Evolutionary conservation across 2,888 invertebrate species (phyloP).

Genomic region (Chrysodeixis includens): DNA sequence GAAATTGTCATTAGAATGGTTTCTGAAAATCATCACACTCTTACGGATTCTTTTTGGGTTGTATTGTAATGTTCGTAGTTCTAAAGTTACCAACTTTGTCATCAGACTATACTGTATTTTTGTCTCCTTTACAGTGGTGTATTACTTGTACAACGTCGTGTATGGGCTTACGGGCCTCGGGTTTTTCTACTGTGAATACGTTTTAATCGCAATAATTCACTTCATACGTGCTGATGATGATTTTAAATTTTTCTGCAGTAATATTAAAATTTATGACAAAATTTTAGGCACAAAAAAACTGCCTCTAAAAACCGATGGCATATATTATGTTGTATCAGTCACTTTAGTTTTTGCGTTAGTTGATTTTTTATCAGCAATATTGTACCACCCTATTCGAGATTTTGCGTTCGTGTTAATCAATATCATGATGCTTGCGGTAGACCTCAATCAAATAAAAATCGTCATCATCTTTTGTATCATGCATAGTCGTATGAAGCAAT

Average conservation of each 20-base stretch:
- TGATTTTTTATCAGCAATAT: neutral
- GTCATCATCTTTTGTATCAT: neutral
- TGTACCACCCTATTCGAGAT: too few relatives aligned
- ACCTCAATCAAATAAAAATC: neutral
- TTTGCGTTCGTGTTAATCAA: neutral
- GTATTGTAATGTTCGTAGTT: neutral
- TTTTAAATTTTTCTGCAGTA: neutral
- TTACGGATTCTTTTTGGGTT: neutral
- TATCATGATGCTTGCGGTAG: neutral
- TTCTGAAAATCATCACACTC: neutral
- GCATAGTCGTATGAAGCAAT: neutral
- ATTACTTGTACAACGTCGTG: neutral
- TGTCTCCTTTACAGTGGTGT: neutral
- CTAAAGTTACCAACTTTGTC: neutral
- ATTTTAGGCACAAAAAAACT: neutral
- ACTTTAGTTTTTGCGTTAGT: neutral
- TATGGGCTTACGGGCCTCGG: too few relatives aligned
- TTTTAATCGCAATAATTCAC: neutral
- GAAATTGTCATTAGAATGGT: neutral
- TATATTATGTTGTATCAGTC: neutral
- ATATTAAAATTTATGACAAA: neutral
- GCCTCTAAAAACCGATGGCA: neutral
- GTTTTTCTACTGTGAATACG: neutral
- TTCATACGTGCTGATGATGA: neutral
- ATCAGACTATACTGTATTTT: neutral